Evolutionary conservation across 2,888 invertebrate genomes (phyloP), one percentile per base, ranked within the genome.

Genomic region (Synergus gifuensis): DNA sequence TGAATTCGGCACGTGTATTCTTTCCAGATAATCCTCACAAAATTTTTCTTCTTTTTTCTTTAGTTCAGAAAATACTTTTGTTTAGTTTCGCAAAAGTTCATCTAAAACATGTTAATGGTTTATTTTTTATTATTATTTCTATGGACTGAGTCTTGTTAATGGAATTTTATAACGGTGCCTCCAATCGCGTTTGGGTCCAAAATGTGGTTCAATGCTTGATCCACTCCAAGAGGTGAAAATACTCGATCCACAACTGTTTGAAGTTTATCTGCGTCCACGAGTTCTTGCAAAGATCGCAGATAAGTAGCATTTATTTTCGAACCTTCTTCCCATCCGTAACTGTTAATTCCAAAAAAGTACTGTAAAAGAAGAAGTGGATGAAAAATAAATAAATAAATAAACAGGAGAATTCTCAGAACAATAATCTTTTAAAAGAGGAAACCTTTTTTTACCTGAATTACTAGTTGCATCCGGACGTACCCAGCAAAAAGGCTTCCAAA

Each of bases 241-340:
- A 93, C 94, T 87, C 93, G 94, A 83, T 94, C 94, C 2, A 95
- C 94, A 54, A 95, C 94, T 7, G 94, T 93, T 87, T 94, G 94
- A 80, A 95, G 87, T 81, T 93, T 92, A 76, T 94, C 93, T 36
- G 93, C 92, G 85, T 94, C 94, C 0, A 94, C 93, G 73, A 94
- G 91, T 77, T 93, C 91, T 4, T 91, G 87, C n/a, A 93, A 86
- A 16, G 90, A 90, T 78, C 91, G 91, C 46, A 93, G 87, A 82
- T 89, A 90, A 22, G 83, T 82, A 42, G 86, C 78, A 18, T 90
- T 90, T 76, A 92, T 86, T 78, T 89, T 91, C 28, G 88, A 85
- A 69, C 92, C 92, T 14, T 92, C 92, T 67, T 88, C 90, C 91
- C 91, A 92, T 5, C 88, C 87, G 67, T 89, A 84, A 66, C 82